phyloP scores from a whole-genome alignment of 53 echinoderm and acorn worm species.

The Holothuria scabra region DNA sequence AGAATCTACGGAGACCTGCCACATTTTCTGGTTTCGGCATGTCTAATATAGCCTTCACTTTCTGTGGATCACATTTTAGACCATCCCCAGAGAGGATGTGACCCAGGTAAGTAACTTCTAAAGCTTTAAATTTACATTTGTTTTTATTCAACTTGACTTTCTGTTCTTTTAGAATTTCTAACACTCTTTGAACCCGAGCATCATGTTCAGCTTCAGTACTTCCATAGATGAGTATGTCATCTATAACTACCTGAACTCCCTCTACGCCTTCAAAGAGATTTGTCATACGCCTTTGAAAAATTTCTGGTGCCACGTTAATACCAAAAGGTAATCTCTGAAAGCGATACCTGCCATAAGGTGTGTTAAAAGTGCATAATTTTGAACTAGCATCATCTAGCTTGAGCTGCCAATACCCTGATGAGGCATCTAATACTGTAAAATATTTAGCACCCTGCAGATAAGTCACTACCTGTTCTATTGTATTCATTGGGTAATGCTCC shows the following conservation, averaged over 20 bases:
- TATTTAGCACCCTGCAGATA: conserved; percentile 26
- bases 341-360: conserved; percentile 54
- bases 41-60: conserved; percentile 30
- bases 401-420: conserved; percentile 59
- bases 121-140: conserved; percentile 36
- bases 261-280: conserved; percentile 41
- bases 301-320: conserved; percentile 56
- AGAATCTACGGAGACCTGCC: too few species aligned
- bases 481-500: conserved; percentile 58
- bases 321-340: conserved; percentile 55
- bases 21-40: conserved; percentile 31
- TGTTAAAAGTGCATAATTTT: conserved; percentile 56
- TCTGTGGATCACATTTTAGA: conserved; percentile 40
- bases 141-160: conserved; percentile 27
- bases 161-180: neutral
- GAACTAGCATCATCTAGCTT: conserved; percentile 41
- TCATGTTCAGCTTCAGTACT: conserved; percentile 5
- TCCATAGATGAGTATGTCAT: conserved; percentile 28
- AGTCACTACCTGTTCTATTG: conserved; percentile 41
- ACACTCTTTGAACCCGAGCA: conserved; percentile 4
- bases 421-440: conserved; percentile 49
- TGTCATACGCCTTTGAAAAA: conserved; percentile 39
- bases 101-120: conserved; percentile 38
- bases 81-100: conserved; percentile 21
- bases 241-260: conserved; percentile 34